Base-by-base conservation (phyloP, 53 echinoderm and acorn worm species). In the Holothuria scabra region DNA sequence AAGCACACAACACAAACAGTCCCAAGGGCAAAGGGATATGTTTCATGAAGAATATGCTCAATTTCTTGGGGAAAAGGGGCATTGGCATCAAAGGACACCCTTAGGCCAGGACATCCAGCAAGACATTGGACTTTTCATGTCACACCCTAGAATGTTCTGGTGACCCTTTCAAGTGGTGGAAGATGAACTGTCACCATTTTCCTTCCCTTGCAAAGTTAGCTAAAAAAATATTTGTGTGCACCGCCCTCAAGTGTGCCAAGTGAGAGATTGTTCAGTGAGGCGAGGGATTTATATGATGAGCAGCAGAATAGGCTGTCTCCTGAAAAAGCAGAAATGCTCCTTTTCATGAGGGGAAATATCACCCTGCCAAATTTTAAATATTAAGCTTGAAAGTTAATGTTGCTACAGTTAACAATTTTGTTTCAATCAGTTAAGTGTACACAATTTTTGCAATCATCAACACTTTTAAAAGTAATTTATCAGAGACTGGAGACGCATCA, bases 291-390 rank as follows among this genome's bases (percentile, higher is more conserved):
- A 24, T 63, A 62, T 62, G 81, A 81, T 62, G 81, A 61, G 2
- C 62, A 81, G 48, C 18, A 44, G 22, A 63, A 61, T 24, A 12
- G 63, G 4, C 65, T 81, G 1, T 22, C 22, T 22, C 81, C 81
- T 8, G 81, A 80, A 19, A 81, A 81, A n/a, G 82, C 63, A 64
- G 82, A 81, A 81, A 81, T 81, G 82, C 19, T 81, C 16, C 82
- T 81, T 12, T 16, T 81, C 19, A 35, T 32, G 44, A 34, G 64
- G 12, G 82, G 82, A 18, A 81, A 81, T 62, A 18, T 81, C 1
- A 24, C 82, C 26, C 18, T 81, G 29, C 49, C 38, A 4, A 26
- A 81, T 0, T 81, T 81, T n/a, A 81, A 81, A 14, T 81, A 81
- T 21, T 76, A 76, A 26, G 16, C 28, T 64, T 24, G 16, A 2